A percentile compares a stretch with the other conserved stretches of the same genome.
Conservation (phyloP, 2,888 invertebrate genomes). For the Clitarchus hookeri region DNA sequence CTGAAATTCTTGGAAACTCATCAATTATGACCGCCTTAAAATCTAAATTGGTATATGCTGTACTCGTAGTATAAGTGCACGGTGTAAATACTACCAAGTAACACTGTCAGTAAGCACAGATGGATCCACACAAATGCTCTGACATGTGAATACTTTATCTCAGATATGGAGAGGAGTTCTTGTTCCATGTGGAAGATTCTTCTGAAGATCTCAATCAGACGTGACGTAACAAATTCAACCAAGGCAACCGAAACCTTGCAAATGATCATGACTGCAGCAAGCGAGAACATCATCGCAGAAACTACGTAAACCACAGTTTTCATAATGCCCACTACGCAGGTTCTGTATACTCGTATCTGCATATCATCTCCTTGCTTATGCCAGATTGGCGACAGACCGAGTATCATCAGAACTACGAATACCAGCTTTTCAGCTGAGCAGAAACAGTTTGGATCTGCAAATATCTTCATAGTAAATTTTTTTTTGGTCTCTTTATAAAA, state of each 20-base stretch:
- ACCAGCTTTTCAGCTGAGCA: neutral
- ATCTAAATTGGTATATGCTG: neutral
- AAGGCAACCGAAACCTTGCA: no score
- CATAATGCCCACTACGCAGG: neutral
- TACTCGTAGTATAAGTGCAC: neutral
- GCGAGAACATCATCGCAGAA: no score
- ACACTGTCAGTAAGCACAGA: neutral
- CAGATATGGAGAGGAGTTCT: neutral
- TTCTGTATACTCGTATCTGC: no score
- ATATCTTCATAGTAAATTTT: no score
- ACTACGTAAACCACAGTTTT: neutral
- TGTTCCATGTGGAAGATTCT: neutral
- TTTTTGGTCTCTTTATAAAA: no score
- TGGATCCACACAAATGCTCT: neutral
- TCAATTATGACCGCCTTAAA: neutral
- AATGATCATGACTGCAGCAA: no score
- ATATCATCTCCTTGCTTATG: neutral
- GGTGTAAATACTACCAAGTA: neutral
- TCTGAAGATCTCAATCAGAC: neutral
- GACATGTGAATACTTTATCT: neutral
- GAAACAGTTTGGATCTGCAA: no score
- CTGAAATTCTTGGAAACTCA: neutral
- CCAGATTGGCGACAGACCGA: neutral
- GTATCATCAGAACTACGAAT: neutral
- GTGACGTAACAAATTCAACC: no score